phyloP scores from a whole-genome alignment of 1,140 invertebrate genomes.

The Pogonomyrmex californicus region DNA sequence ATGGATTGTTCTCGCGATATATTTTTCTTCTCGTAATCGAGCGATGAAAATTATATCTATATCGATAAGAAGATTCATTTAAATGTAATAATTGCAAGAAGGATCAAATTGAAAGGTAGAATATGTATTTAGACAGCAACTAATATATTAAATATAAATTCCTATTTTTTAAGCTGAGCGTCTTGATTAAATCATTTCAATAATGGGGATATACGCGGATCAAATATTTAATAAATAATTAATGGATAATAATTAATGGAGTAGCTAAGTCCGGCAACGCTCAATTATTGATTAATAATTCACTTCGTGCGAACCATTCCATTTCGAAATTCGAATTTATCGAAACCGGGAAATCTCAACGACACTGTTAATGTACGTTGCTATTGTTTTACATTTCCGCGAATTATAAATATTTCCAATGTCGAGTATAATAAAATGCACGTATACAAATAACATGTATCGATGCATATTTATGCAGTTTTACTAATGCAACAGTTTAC shows the following conservation, averaged over 20 bases:
- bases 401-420: constrained; percentile 61
- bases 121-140: neutral
- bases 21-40: neutral
- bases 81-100: neutral
- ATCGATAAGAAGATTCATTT: neutral
- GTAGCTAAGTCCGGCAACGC: neutral
- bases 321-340: constrained; percentile 46
- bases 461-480: constrained; percentile 36
- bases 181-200: constrained; percentile 31
- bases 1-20: neutral
- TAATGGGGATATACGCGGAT: neutral
- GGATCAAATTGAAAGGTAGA: constrained; percentile 12
- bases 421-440: constrained; percentile 35
- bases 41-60: neutral
- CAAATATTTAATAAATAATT: constrained; percentile 5
- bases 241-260: constrained; percentile 37
- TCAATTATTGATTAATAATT: constrained; percentile 43
- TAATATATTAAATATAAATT: constrained; percentile 13
- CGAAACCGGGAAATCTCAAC: constrained; percentile 14
- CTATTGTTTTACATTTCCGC: constrained; percentile 29
- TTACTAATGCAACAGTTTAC: constrained; percentile 37
- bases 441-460: constrained; percentile 7
- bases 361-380: neutral
- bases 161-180: neutral
- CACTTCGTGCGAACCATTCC: neutral